Percentiles rank a stretch among this genome's conserved stretches.
Conservation (phyloP, 2,113 vertebrate species). For the Spermophilus dauricus region DNA sequence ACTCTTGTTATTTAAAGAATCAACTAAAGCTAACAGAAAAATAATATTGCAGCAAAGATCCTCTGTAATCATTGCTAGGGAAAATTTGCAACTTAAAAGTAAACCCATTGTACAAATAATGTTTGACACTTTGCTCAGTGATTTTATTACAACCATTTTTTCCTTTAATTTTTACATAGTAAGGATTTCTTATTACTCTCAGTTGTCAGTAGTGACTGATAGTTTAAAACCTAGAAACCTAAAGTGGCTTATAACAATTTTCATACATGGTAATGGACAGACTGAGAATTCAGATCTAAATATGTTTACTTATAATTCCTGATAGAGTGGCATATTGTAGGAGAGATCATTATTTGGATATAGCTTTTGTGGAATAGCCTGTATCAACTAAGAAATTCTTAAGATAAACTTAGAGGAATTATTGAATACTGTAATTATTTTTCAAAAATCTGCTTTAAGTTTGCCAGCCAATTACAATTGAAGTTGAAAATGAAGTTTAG, state of each 20-base stretch:
- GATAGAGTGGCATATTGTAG: background rate
- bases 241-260: background rate
- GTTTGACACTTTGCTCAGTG: conserved; percentile 18
- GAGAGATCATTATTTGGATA: background rate
- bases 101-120: background rate
- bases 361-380: background rate
- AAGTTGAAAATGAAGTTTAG: conserved; percentile 36
- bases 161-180: background rate
- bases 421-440: background rate
- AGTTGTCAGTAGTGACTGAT: background rate
- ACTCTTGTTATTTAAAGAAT: conserved; percentile 82
- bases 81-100: conserved; percentile 59
- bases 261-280: background rate
- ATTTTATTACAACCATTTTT: background rate
- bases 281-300: background rate
- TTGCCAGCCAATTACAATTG: background rate
- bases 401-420: background rate
- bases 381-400: background rate
- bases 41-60: conserved; percentile 66
- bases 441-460: background rate
- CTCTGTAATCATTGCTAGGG: conserved; percentile 64
- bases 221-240: conserved; percentile 24
- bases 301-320: too few species aligned
- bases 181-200: background rate
- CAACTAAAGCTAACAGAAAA: conserved; percentile 76